Conservation (phyloP, 2,797 vertebrate species). For the Gambusia yucatana region DNA sequence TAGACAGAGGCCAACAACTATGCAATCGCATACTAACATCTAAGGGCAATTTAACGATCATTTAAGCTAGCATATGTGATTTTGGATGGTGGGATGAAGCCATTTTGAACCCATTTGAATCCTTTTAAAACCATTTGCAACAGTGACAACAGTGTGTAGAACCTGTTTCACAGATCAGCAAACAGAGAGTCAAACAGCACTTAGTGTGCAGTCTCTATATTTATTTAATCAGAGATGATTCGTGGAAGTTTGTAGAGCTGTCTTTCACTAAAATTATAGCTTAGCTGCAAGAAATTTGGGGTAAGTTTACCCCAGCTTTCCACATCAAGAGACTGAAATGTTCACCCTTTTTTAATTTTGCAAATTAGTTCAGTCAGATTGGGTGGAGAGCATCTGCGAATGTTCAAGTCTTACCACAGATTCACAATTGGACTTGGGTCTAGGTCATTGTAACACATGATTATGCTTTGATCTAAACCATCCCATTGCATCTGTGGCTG, state of each 20-base stretch:
- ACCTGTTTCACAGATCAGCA: neutral
- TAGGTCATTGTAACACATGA: neutral
- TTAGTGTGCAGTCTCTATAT: neutral
- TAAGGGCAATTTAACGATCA: neutral
- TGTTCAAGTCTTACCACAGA: neutral
- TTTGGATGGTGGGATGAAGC: neutral
- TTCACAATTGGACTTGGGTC: neutral
- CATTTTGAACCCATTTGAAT: neutral
- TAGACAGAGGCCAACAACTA: neutral
- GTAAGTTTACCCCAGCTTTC: neutral
- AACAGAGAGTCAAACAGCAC: neutral
- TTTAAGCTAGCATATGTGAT: neutral
- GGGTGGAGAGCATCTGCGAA: neutral
- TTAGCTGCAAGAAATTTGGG: neutral
- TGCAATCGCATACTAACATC: neutral
- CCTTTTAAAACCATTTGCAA: neutral
- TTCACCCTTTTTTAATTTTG: neutral
- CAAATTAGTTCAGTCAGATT: neutral
- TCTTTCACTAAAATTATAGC: constrained; percentile 2
- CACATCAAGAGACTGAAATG: neutral
- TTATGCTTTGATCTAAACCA: neutral
- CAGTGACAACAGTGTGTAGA: neutral
- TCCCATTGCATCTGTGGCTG: neutral
- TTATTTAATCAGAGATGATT: constrained; percentile 2
- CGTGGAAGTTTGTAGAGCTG: neutral